Evolutionary conservation across 1,140 invertebrate genomes (phyloP).

Genomic region (Ericerus pela): DNA sequence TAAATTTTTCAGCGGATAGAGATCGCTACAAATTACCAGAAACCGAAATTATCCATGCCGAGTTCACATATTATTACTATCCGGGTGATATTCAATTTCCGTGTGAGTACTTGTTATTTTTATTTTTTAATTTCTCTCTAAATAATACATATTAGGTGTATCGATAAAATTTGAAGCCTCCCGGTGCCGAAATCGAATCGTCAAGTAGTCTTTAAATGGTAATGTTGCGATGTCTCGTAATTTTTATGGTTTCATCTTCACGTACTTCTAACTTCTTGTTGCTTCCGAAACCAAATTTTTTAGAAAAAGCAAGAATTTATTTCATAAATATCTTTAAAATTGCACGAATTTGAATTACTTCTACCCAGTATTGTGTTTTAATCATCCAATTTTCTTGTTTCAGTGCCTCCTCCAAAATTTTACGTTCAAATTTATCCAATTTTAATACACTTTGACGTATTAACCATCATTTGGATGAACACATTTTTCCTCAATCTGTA

Average conservation of each 20-base stretch:
- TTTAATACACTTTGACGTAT: conserved; percentile 65
- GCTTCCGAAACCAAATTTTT: no score
- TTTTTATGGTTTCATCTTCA: no score
- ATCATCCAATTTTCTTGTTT: no score
- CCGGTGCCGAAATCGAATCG: no score
- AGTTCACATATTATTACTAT: conserved; percentile 95
- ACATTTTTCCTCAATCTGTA: conserved; percentile 80
- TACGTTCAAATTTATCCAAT: conserved; percentile 82
- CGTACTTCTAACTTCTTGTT: no score
- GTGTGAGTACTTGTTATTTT: conserved; percentile 40
- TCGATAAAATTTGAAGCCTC: no score
- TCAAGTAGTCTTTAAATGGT: no score
- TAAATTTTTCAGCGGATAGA: conserved; percentile 52
- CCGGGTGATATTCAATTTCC: conserved; percentile 85
- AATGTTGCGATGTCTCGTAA: no score
- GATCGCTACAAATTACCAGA: conserved; percentile 71
- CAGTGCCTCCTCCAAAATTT: conserved; percentile 82
- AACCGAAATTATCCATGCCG: conserved; percentile 78
- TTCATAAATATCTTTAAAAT: no score
- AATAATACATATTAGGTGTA: conserved; percentile 14
- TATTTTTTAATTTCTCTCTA: conserved; percentile 8
- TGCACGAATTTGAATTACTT: no score
- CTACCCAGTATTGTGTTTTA: no score
- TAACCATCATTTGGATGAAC: conserved; percentile 81
- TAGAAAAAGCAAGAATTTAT: no score